Percentiles rank a stretch among this genome's conserved stretches.
Conservation (phyloP, 2,797 vertebrate genomes). For the Salarias fasciatus region DNA sequence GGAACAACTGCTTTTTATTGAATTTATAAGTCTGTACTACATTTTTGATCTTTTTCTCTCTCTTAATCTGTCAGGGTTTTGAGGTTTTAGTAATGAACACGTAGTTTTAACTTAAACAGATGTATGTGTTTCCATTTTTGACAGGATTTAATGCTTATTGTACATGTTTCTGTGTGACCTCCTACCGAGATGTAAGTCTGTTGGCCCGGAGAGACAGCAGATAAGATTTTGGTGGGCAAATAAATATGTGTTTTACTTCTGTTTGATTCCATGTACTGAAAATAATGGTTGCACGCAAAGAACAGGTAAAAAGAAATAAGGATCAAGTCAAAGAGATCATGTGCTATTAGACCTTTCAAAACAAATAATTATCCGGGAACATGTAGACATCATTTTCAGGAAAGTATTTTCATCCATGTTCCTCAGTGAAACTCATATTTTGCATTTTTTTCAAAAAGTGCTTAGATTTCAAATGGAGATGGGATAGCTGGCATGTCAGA, state of each 20-base stretch:
- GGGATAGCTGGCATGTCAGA: constrained; percentile 54
- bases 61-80: constrained; percentile 6
- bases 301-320: too few species aligned
- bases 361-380: too few species aligned
- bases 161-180: constrained; percentile 21
- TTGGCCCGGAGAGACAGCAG: constrained; percentile 2
- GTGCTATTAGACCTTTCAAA: too few species aligned
- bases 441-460: constrained; percentile 52
- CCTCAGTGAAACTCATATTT: constrained; percentile 47
- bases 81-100: constrained; percentile 10
- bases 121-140: constrained; percentile 12
- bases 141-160: constrained; percentile 37
- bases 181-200: constrained; percentile 39
- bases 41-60: not conserved
- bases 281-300: too few species aligned
- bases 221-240: constrained; percentile 2
- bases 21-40: not conserved
- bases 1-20: not conserved
- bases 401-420: constrained; percentile 23
- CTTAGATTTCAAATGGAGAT: constrained; percentile 64
- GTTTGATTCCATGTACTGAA: too few species aligned
- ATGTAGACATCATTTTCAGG: constrained; percentile 1
- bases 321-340: too few species aligned
- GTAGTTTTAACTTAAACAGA: not conserved
- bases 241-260: constrained; percentile 11